Evolutionary conservation across 1,140 invertebrate species (phyloP), one percentile per base, ranked within the genome.

Genomic region (Drosophila kanapiae): DNA sequence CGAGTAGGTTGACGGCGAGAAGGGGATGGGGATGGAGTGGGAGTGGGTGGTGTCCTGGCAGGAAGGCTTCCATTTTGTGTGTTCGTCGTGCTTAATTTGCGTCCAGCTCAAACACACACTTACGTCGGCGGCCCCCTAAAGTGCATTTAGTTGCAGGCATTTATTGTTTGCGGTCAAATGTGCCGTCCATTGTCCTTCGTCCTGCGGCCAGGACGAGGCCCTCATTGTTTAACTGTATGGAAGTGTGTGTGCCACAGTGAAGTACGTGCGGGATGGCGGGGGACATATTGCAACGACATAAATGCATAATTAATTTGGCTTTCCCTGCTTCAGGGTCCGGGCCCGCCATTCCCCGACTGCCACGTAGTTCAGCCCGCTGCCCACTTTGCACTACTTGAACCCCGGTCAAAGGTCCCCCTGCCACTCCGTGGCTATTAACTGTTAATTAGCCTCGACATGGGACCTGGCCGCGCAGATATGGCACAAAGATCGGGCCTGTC

Each of bases 261-360:
- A 18, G 33, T 38, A 16, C 27, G 27, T 49, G 31, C n/a, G 58
- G 40, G 49, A 42, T 45, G 49, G 64, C 27, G 70, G 54, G 54
- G 58, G 70, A 86, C 85, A 90, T 86, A 82, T 90, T 90, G 86
- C 81, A 90, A 82, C 78, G 85, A 90, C 85, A 77, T 91, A 85
- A 90, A 90, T 91, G 75, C 86, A 90, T 91, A 90, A 90, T 90
- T 91, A 90, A 91, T 90, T 82, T 90, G 86, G 82, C 78, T 90
- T 80, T 82, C 78, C 77, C 61, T 68, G 72, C 62, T 63, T 71
- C 27, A 18, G 33, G 78, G 70, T 53, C 18, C 53, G 29, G 47
- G 51, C 56, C 60, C 48, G 69, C 58, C 48, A 53, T 53, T 49
- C 37, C 61, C 74, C 70, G 64, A 70, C 75, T 62, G 23, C 23